Evolutionary conservation across 2,888 invertebrate genomes (phyloP).

Genomic region (Diplazon laetatorius): DNA sequence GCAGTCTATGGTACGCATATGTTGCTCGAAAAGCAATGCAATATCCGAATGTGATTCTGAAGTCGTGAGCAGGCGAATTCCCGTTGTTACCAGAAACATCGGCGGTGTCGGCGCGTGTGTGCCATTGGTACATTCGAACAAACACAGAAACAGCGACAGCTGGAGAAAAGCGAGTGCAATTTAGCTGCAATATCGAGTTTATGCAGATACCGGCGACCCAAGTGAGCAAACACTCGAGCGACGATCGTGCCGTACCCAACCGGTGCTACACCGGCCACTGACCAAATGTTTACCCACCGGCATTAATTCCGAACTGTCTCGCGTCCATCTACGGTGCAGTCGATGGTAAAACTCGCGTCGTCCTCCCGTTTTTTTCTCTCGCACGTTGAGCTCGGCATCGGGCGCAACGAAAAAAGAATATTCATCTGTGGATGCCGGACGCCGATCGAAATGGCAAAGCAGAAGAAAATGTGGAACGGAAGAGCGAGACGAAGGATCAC

Average conservation of each 20-base stretch:
- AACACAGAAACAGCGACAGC: slow-evolving; percentile 15
- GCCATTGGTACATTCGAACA: neutral
- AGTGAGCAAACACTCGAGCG: slow-evolving; percentile 20
- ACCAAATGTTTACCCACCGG: slow-evolving; percentile 3
- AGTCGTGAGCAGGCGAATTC: slow-evolving; percentile 29
- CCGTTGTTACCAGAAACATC: slow-evolving; percentile 30
- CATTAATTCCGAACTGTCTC: neutral
- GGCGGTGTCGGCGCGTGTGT: no score
- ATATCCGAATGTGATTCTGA: slow-evolving; percentile 36
- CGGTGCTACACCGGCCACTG: neutral
- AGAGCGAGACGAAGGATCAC: slow-evolving; percentile 18
- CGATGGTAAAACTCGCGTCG: neutral
- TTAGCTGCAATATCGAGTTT: slow-evolving; percentile 42
- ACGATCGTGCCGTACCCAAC: neutral
- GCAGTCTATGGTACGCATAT: neutral
- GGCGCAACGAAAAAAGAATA: slow-evolving; percentile 23
- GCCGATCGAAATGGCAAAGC: neutral
- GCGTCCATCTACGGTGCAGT: neutral
- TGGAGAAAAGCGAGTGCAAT: slow-evolving; percentile 7
- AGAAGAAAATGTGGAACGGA: slow-evolving; percentile 5
- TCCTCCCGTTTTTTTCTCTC: slow-evolving; percentile 4
- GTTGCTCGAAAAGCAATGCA: slow-evolving; percentile 30
- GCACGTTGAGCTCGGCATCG: neutral
- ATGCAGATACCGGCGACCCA: slow-evolving; percentile 18
- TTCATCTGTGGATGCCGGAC: slow-evolving; percentile 31